phyloP scores from a whole-genome alignment of 1,140 invertebrate genomes.

The Listronotus oregonensis region DNA sequence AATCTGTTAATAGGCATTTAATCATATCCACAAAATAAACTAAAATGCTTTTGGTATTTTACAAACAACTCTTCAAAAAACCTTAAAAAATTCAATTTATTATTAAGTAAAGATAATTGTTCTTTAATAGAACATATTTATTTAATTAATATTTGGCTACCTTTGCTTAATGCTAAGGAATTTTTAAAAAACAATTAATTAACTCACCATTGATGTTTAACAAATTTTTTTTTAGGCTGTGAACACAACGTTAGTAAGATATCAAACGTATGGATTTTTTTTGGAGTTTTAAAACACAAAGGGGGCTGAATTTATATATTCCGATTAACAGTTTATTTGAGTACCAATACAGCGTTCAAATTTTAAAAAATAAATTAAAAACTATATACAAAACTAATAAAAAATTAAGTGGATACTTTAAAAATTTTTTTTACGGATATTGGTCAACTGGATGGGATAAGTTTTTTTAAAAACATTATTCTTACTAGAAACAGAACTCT shows the following conservation, averaged over 20 bases:
- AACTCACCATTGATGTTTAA: too few relatives aligned
- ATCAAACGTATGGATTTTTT: constrained; percentile 1
- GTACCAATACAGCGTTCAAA: not conserved
- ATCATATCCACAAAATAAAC: too few relatives aligned
- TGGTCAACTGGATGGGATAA: not conserved
- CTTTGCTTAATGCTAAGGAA: too few relatives aligned
- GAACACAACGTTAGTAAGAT: not conserved
- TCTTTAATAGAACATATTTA: too few relatives aligned
- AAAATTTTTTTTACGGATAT: not conserved
- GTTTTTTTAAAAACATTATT: not conserved
- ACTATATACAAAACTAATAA: constrained; percentile 2
- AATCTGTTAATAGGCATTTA: too few relatives aligned
- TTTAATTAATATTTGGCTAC: too few relatives aligned
- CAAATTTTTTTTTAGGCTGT: constrained; percentile 5
- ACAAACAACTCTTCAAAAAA: too few relatives aligned
- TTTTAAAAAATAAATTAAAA: not conserved
- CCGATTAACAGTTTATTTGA: constrained; percentile 2
- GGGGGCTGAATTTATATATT: not conserved
- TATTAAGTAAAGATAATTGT: too few relatives aligned
- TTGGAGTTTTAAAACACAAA: not conserved
- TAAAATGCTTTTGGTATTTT: too few relatives aligned
- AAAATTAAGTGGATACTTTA: not conserved
- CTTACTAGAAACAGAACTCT: constrained; percentile 3
- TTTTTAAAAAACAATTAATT: too few relatives aligned
- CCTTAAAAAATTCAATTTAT: too few relatives aligned